Evolutionary conservation across 2,113 vertebrate species (phyloP).

Genomic region (Sterrhoptilus dennistouni): DNA sequence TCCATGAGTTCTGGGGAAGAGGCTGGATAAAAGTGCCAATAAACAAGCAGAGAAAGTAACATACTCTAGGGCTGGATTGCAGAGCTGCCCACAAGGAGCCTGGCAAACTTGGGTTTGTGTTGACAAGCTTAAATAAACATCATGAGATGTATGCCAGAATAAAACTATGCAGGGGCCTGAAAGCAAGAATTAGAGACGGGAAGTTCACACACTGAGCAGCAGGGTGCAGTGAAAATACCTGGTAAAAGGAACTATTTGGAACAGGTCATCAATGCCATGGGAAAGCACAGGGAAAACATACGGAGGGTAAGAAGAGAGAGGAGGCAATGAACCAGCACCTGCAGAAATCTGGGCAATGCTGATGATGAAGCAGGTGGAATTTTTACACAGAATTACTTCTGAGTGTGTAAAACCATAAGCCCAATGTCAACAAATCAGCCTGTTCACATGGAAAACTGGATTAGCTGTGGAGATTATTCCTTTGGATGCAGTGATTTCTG

Average conservation of each 20-base stretch:
- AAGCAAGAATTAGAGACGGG: neutral
- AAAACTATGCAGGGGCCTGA: neutral
- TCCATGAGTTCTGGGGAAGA: neutral
- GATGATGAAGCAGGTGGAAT: neutral
- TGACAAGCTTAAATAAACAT: neutral
- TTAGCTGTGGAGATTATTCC: neutral
- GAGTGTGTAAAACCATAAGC: neutral
- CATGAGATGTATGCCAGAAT: neutral
- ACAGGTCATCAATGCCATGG: accelerated
- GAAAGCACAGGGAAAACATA: neutral
- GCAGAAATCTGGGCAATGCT: neutral
- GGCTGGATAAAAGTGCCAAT: neutral
- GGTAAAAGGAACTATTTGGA: neutral
- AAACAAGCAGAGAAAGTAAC: neutral
- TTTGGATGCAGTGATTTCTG: neutral
- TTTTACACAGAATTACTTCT: neutral
- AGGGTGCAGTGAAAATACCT: neutral
- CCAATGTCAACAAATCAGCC: neutral
- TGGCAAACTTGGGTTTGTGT: neutral
- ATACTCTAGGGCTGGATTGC: neutral
- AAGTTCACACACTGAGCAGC: neutral
- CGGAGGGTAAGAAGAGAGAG: neutral
- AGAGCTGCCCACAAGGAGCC: neutral
- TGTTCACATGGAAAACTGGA: neutral
- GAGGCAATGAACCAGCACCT: neutral